Conservation (phyloP, 2,797 vertebrate species). For the Dryobates pubescens region DNA sequence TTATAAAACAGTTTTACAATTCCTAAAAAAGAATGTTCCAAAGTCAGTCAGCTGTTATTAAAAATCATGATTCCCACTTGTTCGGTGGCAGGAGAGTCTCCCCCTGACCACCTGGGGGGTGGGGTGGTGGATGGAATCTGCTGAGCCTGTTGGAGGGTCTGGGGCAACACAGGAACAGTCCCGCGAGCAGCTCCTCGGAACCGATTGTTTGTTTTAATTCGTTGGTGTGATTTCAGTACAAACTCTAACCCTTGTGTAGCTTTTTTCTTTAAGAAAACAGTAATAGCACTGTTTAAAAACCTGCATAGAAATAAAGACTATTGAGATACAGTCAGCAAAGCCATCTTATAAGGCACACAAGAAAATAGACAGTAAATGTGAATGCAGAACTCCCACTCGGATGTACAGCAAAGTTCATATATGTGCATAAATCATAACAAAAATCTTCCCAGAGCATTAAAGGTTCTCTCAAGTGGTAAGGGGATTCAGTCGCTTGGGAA, state of each 20-base stretch:
- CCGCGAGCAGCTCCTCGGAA: slow-evolving; percentile 66
- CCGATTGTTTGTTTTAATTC: neutral
- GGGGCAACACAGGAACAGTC: slow-evolving; percentile 78
- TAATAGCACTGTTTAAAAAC: slow-evolving; percentile 79
- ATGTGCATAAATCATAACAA: slow-evolving; percentile 78
- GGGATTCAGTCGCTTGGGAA: neutral
- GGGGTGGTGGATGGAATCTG: neutral
- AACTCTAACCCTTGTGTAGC: slow-evolving; percentile 76
- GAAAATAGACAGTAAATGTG: slow-evolving; percentile 90
- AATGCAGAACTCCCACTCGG: slow-evolving; percentile 80
- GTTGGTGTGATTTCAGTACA: slow-evolving; percentile 74
- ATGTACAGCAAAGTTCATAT: slow-evolving; percentile 83
- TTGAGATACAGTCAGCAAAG: slow-evolving; percentile 85
- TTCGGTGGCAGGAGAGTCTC: neutral
- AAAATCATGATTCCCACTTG: slow-evolving; percentile 45
- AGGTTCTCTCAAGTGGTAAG: slow-evolving; percentile 71
- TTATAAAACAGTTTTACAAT: slow-evolving; percentile 75
- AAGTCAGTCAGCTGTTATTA: slow-evolving; percentile 51
- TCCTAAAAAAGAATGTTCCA: slow-evolving; percentile 67
- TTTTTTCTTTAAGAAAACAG: slow-evolving; percentile 77
- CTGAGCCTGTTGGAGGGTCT: slow-evolving; percentile 60
- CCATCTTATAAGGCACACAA: slow-evolving; percentile 87
- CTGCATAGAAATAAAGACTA: slow-evolving; percentile 86
- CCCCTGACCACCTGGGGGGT: neutral
- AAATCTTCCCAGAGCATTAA: slow-evolving; percentile 62